Evolutionary conservation across 2,797 vertebrate species (phyloP).

Genomic region (Borostomias antarcticus): DNA sequence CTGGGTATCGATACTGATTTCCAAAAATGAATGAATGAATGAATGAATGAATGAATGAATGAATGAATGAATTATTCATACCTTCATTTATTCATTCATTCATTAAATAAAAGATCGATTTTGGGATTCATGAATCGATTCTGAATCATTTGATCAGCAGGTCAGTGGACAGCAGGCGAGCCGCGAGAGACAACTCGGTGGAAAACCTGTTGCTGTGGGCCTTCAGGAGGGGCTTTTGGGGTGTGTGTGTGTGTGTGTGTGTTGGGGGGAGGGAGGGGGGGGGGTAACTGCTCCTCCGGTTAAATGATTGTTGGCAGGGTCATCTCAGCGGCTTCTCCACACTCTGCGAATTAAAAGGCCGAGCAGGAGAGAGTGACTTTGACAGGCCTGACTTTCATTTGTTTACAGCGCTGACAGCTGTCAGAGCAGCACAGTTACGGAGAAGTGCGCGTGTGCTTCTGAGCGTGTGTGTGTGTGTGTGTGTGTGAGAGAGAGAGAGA

Average conservation of each 20-base stretch:
- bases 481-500: constrained; percentile 14
- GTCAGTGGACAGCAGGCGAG: no score
- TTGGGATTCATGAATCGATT: no score
- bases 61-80: no score
- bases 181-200: no score
- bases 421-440: constrained; percentile 6
- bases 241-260: not conserved
- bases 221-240: not conserved
- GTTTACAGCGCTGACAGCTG: constrained; percentile 28
- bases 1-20: no score
- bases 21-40: no score
- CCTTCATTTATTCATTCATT: no score
- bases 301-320: constrained; percentile 24
- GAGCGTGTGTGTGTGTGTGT: not conserved
- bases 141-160: no score
- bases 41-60: no score
- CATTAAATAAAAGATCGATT: no score
- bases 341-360: constrained; percentile 13
- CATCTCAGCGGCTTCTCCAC: not conserved
- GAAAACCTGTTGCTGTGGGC: no score
- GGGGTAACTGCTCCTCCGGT: not conserved
- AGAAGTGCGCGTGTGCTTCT: not conserved
- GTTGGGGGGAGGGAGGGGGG: not conserved
- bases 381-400: constrained; percentile 27
- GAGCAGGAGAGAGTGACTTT: constrained; percentile 24